Conservation (phyloP, 1,140 invertebrate genomes). For the Linepithema humile region DNA sequence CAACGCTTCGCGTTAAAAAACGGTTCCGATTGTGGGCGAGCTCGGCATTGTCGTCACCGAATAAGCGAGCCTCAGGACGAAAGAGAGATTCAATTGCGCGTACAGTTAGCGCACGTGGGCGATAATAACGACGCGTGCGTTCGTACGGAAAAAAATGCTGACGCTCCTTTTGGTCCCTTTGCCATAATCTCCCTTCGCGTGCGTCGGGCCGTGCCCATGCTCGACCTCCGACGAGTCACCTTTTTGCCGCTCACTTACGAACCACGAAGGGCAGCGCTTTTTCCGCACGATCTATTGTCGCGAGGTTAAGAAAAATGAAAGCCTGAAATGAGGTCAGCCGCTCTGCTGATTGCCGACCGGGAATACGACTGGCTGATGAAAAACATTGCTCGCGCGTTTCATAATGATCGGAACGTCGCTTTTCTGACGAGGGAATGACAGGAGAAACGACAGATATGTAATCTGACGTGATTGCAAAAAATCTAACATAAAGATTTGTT, state of each 20-base stretch:
- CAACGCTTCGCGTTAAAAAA: not conserved
- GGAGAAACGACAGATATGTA: slow-evolving; percentile 25
- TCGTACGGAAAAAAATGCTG: slow-evolving; percentile 64
- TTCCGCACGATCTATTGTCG: slow-evolving; percentile 28
- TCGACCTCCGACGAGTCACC: not conserved
- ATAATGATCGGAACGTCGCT: slow-evolving; percentile 23
- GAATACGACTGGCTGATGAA: slow-evolving; percentile 20
- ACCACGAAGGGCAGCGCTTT: slow-evolving; percentile 27
- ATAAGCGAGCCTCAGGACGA: slow-evolving; percentile 6
- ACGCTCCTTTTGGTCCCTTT: slow-evolving; percentile 45
- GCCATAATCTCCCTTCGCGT: slow-evolving; percentile 54
- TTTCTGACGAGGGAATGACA: slow-evolving; percentile 21
- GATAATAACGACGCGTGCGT: slow-evolving; percentile 76
- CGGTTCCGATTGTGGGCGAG: slow-evolving; percentile 55
- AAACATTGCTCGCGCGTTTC: slow-evolving; percentile 6
- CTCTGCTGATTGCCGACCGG: not conserved
- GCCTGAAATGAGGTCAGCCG: slow-evolving; percentile 21
- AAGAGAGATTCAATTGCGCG: slow-evolving; percentile 76
- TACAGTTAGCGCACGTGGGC: slow-evolving; percentile 79
- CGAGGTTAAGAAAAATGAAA: slow-evolving; percentile 25
- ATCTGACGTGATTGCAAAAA: too few species aligned
- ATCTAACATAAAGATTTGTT: too few species aligned
- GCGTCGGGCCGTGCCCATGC: slow-evolving; percentile 39
- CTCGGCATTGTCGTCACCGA: slow-evolving; percentile 14
- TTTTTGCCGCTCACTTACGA: slow-evolving; percentile 24